A percentile compares a stretch with the other conserved stretches of the same genome.
phyloP scores from a whole-genome alignment of 2,888 invertebrate genomes.

The Heteropelma amictum region DNA sequence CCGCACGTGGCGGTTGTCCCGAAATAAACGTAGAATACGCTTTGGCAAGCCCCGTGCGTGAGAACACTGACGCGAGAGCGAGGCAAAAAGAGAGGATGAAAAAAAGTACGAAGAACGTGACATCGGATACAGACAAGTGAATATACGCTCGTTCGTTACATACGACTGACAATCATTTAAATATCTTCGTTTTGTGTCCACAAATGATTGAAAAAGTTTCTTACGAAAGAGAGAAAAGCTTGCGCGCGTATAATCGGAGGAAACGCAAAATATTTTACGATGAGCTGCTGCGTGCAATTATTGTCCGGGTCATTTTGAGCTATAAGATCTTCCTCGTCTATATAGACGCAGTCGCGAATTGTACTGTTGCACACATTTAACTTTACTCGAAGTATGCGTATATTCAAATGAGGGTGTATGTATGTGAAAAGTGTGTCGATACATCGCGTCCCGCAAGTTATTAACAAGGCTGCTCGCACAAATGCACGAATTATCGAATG shows the following conservation, averaged over 20 bases:
- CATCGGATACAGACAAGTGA: constrained; percentile 40
- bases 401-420: constrained; percentile 16
- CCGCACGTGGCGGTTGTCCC: constrained; percentile 72
- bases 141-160: constrained; percentile 22
- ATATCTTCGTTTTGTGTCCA: no score
- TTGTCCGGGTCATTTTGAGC: constrained; percentile 56
- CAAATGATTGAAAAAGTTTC: background rate
- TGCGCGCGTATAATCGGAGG: no score
- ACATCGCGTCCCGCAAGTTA: background rate
- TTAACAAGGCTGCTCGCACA: background rate
- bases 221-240: constrained; percentile 3
- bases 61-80: constrained; percentile 60
- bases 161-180: no score
- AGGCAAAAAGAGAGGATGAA: background rate
- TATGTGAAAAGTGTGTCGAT: constrained; percentile 20
- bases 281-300: constrained; percentile 20
- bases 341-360: constrained; percentile 50
- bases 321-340: constrained; percentile 43
- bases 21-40: constrained; percentile 73
- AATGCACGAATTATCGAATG: background rate
- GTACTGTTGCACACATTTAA: constrained; percentile 33
- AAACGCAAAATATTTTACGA: constrained; percentile 14
- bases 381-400: constrained; percentile 3
- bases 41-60: constrained; percentile 67
- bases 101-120: constrained; percentile 46